Conservation (phyloP, 2,113 vertebrate species). For the Muntiacus reevesi region DNA sequence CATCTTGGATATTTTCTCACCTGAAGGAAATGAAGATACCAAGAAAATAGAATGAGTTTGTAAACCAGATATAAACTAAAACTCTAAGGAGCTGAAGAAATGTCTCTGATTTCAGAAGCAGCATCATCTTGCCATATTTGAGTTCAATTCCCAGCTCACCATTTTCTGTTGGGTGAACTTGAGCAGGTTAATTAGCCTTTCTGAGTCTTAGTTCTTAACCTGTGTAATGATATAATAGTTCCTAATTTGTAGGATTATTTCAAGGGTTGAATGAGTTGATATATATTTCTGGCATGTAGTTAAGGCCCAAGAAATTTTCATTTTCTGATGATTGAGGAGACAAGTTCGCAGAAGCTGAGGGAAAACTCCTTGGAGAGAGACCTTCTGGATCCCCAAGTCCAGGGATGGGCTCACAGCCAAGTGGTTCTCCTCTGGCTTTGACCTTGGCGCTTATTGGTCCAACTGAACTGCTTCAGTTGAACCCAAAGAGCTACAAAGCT, state of each 20-base stretch:
- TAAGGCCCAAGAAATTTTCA: background rate
- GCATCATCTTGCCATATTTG: background rate
- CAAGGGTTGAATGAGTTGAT: background rate
- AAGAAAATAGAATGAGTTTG: background rate
- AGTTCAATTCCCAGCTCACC: background rate
- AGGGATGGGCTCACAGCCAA: background rate
- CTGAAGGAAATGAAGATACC: background rate
- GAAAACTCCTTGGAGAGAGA: background rate
- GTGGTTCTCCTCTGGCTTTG: constrained; percentile 49
- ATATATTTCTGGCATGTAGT: background rate
- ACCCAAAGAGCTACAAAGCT: background rate
- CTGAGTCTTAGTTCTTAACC: background rate
- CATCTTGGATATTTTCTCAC: background rate
- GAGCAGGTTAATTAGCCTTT: background rate
- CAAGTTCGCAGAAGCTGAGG: background rate
- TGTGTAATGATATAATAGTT: background rate
- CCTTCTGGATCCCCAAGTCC: background rate
- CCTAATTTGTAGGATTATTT: background rate
- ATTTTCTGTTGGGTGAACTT: background rate
- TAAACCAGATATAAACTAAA: background rate
- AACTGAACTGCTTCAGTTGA: constrained; percentile 31
- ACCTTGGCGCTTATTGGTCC: background rate
- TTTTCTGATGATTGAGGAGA: background rate
- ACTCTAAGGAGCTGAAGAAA: background rate
- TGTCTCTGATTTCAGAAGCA: background rate